Evolutionary conservation across 2,888 invertebrate genomes (phyloP).

Genomic region (Cerastis leucographa): DNA sequence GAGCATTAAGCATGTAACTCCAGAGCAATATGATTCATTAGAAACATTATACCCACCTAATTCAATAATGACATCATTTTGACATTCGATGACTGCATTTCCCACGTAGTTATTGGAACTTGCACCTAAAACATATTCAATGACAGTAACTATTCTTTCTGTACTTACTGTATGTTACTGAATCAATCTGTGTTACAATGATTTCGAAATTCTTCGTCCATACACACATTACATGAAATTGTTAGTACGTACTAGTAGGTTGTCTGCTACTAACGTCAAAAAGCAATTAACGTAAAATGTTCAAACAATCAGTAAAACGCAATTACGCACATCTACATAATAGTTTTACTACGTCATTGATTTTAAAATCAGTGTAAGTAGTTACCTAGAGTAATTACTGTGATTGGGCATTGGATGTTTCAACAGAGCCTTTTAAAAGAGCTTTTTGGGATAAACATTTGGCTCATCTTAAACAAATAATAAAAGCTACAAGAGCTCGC

Average conservation of each 20-base stretch:
- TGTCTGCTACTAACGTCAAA: neutral
- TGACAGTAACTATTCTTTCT: neutral
- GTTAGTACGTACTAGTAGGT: neutral
- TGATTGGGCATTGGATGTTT: neutral
- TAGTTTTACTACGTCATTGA: constrained; percentile 1
- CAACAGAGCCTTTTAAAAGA: neutral
- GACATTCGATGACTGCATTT: constrained; percentile 17
- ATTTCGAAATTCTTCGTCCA: neutral
- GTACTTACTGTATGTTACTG: neutral
- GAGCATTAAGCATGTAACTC: constrained; percentile 17
- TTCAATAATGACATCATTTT: constrained; percentile 39
- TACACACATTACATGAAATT: neutral
- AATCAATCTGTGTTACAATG: neutral
- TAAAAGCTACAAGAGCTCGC: neutral
- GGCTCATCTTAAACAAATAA: neutral
- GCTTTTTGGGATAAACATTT: constrained; percentile 3
- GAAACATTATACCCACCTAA: neutral
- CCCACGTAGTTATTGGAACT: constrained; percentile 7
- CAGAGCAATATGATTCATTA: constrained; percentile 32
- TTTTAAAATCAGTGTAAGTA: neutral
- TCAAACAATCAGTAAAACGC: constrained; percentile 2
- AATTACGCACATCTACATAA: constrained; percentile 7
- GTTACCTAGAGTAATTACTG: neutral
- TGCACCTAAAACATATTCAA: constrained; percentile 4
- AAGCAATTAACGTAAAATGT: constrained; percentile 1